Percentiles rank a stretch among this genome's conserved stretches.
Conservation (phyloP, 2,888 invertebrate species). For the Sphinx pinastri region DNA sequence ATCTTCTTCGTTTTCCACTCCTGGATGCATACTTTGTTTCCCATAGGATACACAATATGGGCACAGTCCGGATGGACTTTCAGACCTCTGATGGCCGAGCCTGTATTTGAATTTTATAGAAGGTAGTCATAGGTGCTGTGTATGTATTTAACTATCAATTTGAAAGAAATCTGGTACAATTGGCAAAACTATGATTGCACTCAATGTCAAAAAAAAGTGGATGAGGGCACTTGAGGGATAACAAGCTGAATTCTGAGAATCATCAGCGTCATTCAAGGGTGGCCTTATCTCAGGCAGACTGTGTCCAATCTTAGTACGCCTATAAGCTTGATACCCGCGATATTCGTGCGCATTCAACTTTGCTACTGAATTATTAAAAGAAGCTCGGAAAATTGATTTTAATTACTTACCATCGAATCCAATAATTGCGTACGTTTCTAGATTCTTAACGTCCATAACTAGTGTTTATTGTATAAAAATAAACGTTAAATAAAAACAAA, state of each 20-base stretch:
- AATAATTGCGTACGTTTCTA: slow-evolving; percentile 88
- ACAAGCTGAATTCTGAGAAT: too few species aligned
- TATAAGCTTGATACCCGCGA: too few species aligned
- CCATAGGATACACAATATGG: slow-evolving; percentile 90
- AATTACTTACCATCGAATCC: slow-evolving; percentile 89
- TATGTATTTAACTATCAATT: too few species aligned
- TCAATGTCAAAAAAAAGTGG: neutral
- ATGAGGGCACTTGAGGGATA: too few species aligned
- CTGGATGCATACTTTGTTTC: slow-evolving; percentile 90
- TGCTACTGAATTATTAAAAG: too few species aligned
- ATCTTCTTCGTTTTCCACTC: slow-evolving; percentile 88
- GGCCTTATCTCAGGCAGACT: too few species aligned
- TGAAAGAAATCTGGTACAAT: neutral
- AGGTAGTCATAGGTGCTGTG: neutral
- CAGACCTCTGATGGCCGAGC: slow-evolving; percentile 82
- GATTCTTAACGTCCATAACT: slow-evolving; percentile 81
- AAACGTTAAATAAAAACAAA: slow-evolving; percentile 36
- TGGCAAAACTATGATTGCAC: too few species aligned
- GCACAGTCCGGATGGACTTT: slow-evolving; percentile 88
- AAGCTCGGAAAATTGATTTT: too few species aligned
- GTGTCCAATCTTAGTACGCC: too few species aligned
- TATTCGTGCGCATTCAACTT: too few species aligned
- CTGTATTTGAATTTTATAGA: slow-evolving; percentile 41
- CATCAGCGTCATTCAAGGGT: too few species aligned
- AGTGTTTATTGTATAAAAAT: slow-evolving; percentile 36